A percentile compares a stretch with the other conserved stretches of the same genome.
Evolutionary conservation across 2,888 invertebrate genomes (phyloP).

Genomic region (Drymonia ruficornis): DNA sequence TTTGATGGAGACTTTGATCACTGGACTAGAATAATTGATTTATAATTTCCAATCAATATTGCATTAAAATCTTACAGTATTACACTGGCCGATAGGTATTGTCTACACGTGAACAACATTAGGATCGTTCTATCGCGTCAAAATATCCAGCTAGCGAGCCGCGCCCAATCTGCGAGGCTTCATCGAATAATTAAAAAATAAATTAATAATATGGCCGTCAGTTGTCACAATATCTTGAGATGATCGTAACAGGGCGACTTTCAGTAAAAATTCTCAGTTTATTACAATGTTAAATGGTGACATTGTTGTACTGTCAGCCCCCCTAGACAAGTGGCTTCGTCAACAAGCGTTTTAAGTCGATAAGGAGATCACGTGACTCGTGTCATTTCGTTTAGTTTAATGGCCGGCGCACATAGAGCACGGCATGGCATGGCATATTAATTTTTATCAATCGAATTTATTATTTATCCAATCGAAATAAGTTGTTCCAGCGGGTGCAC

Average conservation of each 20-base stretch:
- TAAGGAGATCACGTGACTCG: too few relatives aligned
- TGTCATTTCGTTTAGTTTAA: too few relatives aligned
- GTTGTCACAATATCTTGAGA: constrained; percentile 28
- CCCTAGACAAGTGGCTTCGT: too few relatives aligned
- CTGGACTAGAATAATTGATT: constrained; percentile 30
- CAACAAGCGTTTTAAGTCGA: too few relatives aligned
- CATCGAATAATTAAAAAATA: constrained; percentile 49
- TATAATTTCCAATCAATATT: constrained; percentile 24
- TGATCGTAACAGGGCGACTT: constrained; percentile 7
- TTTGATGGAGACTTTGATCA: neutral
- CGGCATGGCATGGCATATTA: too few relatives aligned
- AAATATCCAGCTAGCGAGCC: constrained; percentile 32
- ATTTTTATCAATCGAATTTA: too few relatives aligned
- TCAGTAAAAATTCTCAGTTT: neutral
- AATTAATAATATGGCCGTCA: constrained; percentile 69
- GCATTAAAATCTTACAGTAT: constrained; percentile 21
- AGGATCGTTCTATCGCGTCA: neutral
- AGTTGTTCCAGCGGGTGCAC: too few relatives aligned
- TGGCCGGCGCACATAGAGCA: too few relatives aligned
- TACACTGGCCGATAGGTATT: constrained; percentile 11
- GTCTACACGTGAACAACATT: neutral
- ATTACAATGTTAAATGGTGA: neutral
- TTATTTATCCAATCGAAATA: too few relatives aligned
- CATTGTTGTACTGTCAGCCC: too few relatives aligned
- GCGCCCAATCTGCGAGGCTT: constrained; percentile 72